Evolutionary conservation across 2,113 vertebrate genomes (phyloP).

Genomic region (Onychostoma macrolepis): DNA sequence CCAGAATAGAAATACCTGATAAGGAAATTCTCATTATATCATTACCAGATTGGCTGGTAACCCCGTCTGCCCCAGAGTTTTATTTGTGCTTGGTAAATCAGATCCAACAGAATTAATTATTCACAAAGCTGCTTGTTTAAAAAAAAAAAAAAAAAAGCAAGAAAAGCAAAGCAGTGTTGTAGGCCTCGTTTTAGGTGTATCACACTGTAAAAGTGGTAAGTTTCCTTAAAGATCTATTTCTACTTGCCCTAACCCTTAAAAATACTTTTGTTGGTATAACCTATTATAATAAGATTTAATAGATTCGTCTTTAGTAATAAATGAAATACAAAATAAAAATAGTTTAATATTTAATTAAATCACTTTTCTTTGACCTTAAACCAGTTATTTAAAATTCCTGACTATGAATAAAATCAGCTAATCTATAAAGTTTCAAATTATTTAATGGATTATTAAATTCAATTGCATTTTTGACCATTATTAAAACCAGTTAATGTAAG

Average conservation of each 20-base stretch:
- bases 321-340: not conserved
- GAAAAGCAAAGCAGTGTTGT: not conserved
- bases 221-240: not conserved
- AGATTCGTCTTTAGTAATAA: not conserved
- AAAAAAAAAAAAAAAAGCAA: not conserved
- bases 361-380: not conserved
- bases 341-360: too few species aligned
- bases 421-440: too few species aligned
- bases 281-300: not conserved
- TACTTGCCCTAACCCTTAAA: not conserved
- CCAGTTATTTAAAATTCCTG: not conserved
- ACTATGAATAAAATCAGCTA: not conserved
- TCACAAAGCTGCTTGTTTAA: not conserved
- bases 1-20: conserved; percentile 2
- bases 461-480: too few species aligned
- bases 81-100: conserved; percentile 24
- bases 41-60: not conserved
- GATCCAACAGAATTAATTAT: conserved; percentile 5
- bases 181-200: not conserved
- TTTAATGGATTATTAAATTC: too few species aligned
- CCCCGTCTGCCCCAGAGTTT: not conserved
- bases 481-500: too few species aligned
- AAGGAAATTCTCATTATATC: conserved; percentile 25
- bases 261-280: not conserved
- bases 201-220: not conserved